Conservation (phyloP, 2,113 vertebrate genomes). For the Amia ocellicauda region DNA sequence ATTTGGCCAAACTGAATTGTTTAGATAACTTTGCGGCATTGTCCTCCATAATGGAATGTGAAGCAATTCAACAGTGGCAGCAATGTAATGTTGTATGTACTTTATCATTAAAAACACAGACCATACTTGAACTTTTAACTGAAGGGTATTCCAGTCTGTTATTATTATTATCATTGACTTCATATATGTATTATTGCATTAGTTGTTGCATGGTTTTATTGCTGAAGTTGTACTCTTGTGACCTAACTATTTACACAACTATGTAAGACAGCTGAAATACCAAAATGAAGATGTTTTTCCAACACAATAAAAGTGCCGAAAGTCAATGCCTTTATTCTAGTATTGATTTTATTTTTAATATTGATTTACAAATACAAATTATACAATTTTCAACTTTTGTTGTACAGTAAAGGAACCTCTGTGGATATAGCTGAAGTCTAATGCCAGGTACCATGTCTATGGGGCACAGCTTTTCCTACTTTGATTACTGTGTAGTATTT, state of each 20-base stretch:
- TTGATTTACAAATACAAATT: too few species aligned
- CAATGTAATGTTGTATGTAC: slow-evolving; percentile 11
- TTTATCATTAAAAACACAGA: slow-evolving; percentile 21
- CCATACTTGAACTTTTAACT: slow-evolving; percentile 19
- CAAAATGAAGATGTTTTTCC: slow-evolving; percentile 56
- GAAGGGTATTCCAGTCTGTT: slow-evolving; percentile 27
- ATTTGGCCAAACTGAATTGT: neutral
- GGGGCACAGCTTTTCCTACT: too few species aligned
- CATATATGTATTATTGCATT: slow-evolving; percentile 56
- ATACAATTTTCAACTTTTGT: too few species aligned
- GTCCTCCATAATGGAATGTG: slow-evolving; percentile 6
- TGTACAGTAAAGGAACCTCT: too few species aligned
- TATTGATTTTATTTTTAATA: neutral
- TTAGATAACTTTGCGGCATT: neutral
- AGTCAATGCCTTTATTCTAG: slow-evolving; percentile 19
- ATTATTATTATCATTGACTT: slow-evolving; percentile 33
- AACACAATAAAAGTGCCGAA: slow-evolving; percentile 63
- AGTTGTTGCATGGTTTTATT: slow-evolving; percentile 55
- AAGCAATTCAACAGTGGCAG: neutral
- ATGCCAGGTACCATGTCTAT: too few species aligned
- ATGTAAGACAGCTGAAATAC: slow-evolving; percentile 53
- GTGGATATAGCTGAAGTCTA: too few species aligned
- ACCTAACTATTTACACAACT: slow-evolving; percentile 52
- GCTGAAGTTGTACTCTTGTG: slow-evolving; percentile 49
- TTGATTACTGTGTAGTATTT: too few species aligned